Percentiles rank a stretch among this genome's conserved stretches.
These are phyloP conservation scores for Neoaliturus tenellus DNA, from an alignment of 2,888 invertebrate species.

Conservation along the genomic window DNA sequence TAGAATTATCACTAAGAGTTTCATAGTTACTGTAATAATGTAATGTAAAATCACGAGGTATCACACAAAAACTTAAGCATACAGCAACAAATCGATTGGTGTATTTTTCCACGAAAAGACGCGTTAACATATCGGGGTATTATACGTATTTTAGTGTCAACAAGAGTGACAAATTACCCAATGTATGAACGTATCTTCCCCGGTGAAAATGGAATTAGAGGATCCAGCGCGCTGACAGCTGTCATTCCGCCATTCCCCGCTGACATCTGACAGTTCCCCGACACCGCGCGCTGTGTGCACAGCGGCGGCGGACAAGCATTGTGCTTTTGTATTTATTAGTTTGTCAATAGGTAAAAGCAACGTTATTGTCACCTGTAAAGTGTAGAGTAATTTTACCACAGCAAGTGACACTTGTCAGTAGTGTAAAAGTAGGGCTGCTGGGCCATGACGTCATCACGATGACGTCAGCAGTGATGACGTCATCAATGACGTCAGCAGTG, in stretches of 20 bases:
- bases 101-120: not conserved
- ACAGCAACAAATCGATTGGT: not conserved
- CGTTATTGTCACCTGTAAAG: too few species aligned
- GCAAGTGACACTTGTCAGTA: too few species aligned
- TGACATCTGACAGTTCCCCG: conserved; percentile 44
- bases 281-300: not conserved
- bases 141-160: conserved; percentile 15
- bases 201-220: conserved; percentile 40
- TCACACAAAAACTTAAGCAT: too few species aligned
- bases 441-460: too few species aligned
- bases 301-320: not conserved
- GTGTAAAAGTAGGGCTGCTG: too few species aligned
- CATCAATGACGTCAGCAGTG: too few species aligned
- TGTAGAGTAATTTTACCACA: too few species aligned
- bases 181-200: conserved; percentile 40
- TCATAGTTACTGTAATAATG: too few species aligned
- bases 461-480: too few species aligned
- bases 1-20: too few species aligned
- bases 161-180: conserved; percentile 25
- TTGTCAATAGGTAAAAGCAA: not conserved
- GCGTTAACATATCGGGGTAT: not conserved
- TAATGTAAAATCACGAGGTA: too few species aligned
- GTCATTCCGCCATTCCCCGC: conserved; percentile 15
- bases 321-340: not conserved
- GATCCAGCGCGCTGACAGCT: conserved; percentile 31